These are phyloP conservation scores for Coronaproctus castanopsis DNA, from an alignment of 2,888 invertebrate genomes.

Conservation along the genomic window DNA sequence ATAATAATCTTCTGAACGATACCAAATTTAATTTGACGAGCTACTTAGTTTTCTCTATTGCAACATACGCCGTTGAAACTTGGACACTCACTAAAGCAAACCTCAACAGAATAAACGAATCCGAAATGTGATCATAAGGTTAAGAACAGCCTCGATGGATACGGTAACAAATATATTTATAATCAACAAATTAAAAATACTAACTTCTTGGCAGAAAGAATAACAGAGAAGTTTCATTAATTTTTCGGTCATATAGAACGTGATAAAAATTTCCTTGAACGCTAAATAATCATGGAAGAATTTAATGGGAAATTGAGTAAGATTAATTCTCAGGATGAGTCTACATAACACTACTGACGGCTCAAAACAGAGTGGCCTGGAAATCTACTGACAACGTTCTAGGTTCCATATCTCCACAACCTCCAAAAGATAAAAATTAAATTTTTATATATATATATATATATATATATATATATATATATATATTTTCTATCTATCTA, in stretches of 20 bases:
- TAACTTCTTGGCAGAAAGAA: not conserved
- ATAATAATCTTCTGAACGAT: not conserved
- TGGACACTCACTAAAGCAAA: not conserved
- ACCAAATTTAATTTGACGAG: not conserved
- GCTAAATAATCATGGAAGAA: not conserved
- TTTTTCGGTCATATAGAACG: not conserved
- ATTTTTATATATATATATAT: too few relatives aligned
- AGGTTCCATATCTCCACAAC: not conserved
- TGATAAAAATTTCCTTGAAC: not conserved
- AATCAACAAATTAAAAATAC: not conserved
- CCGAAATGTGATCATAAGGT: not conserved
- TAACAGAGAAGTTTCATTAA: not conserved
- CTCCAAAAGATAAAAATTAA: not conserved
- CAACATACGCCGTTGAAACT: not conserved
- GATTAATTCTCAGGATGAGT: not conserved
- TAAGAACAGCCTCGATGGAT: not conserved
- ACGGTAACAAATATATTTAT: not conserved
- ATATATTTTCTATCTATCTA: too few relatives aligned
- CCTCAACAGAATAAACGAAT: not conserved
- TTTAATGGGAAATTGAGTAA: not conserved
- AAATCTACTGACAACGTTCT: not conserved
- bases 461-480: too few relatives aligned
- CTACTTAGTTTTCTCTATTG: not conserved
- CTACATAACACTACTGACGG: not conserved
- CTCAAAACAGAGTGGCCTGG: not conserved